Conservation (phyloP, 2,888 invertebrate genomes). For the Panopea generosa region DNA sequence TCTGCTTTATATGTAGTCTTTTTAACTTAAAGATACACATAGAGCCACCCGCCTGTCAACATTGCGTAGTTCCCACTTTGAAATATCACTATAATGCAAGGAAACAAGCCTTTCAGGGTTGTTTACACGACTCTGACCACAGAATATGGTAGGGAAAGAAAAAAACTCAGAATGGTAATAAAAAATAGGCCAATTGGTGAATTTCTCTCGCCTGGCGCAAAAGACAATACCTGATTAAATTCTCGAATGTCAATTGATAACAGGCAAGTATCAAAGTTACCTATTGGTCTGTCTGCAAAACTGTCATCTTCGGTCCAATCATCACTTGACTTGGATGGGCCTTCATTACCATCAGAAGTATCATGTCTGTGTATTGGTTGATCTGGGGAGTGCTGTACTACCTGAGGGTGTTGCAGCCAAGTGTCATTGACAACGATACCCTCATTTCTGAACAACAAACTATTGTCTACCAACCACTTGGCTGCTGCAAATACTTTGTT, state of each 20-base stretch:
- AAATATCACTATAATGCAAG: slow-evolving; percentile 41
- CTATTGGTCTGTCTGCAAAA: slow-evolving; percentile 17
- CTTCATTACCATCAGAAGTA: no score
- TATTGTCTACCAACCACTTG: no score
- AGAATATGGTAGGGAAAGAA: slow-evolving; percentile 41
- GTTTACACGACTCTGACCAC: slow-evolving; percentile 21
- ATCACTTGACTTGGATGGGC: slow-evolving; percentile 10
- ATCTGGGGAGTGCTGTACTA: no score
- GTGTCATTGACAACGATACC: no score
- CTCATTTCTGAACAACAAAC: no score
- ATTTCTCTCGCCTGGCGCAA: slow-evolving; percentile 44
- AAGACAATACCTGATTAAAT: slow-evolving; percentile 25
- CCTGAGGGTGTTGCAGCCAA: no score
- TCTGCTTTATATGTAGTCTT: slow-evolving; percentile 38
- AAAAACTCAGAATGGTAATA: slow-evolving; percentile 31
- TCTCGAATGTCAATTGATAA: slow-evolving; percentile 30
- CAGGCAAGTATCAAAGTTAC: slow-evolving; percentile 40
- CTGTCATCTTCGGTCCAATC: slow-evolving; percentile 38
- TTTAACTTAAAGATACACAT: slow-evolving; percentile 30
- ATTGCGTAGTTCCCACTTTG: slow-evolving; percentile 45
- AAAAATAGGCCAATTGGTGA: slow-evolving; percentile 34
- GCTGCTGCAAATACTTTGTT: no score
- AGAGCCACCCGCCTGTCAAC: slow-evolving; percentile 35
- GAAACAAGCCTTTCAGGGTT: slow-evolving; percentile 22
- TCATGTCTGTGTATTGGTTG: no score